phyloP scores from a whole-genome alignment of 1,140 invertebrate species.

The Nomia melanderi region DNA sequence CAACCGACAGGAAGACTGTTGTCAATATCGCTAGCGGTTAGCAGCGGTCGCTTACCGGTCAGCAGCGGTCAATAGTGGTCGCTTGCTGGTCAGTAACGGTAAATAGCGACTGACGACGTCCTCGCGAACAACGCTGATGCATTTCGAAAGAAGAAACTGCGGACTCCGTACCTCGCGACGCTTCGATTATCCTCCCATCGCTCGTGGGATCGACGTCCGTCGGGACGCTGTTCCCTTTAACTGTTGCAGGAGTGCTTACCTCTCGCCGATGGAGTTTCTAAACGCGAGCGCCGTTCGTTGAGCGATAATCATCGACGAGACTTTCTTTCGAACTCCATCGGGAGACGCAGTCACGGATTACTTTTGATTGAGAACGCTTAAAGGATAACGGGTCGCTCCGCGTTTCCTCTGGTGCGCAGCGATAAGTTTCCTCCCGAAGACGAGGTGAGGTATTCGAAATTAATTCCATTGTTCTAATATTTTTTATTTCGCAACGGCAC shows the following conservation, averaged over 20 bases:
- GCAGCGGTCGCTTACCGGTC: too few species aligned
- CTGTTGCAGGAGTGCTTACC: not conserved
- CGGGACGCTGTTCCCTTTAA: not conserved
- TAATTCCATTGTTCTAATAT: too few species aligned
- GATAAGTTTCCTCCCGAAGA: too few species aligned
- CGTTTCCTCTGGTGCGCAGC: too few species aligned
- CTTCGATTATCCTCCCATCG: not conserved
- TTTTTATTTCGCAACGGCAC: too few species aligned
- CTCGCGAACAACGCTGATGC: conserved; percentile 9
- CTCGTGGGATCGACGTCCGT: not conserved
- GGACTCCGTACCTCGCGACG: not conserved
- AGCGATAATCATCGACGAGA: not conserved
- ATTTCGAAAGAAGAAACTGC: not conserved
- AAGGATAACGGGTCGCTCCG: not conserved
- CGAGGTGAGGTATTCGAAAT: too few species aligned
- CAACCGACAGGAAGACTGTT: conserved; percentile 36
- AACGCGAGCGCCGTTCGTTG: too few species aligned
- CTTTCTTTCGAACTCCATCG: too few species aligned
- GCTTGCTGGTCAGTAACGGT: too few species aligned
- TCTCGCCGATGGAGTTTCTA: not conserved
- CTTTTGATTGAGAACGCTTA: not conserved
- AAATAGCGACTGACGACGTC: too few species aligned
- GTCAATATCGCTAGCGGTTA: not conserved
- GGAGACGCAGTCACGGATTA: too few species aligned
- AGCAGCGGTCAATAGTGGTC: too few species aligned